These are phyloP conservation scores for Steatocranus sp. DNA, from an alignment of 2,797 vertebrate genomes.

Conservation along the genomic window DNA sequence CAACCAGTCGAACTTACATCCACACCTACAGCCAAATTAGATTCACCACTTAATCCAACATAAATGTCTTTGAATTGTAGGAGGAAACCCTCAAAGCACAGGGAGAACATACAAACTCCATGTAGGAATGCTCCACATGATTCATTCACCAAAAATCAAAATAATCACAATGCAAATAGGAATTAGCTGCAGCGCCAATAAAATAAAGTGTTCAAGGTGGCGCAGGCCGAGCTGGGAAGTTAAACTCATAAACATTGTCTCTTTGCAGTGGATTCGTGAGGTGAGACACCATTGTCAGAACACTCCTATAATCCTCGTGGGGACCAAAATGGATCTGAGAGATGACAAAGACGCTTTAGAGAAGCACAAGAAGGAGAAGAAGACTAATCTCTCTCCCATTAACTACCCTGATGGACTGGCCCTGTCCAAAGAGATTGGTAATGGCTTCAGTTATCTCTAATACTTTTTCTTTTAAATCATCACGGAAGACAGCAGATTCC, in stretches of 20 bases:
- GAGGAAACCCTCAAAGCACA: not conserved
- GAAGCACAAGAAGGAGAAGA: conserved; percentile 95
- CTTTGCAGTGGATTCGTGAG: conserved; percentile 90
- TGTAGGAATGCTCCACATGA: not conserved
- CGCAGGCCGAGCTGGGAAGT: not conserved
- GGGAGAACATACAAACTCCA: not conserved
- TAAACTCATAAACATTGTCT: not conserved
- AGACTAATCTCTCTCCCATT: conserved; percentile 81
- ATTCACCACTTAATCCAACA: not conserved
- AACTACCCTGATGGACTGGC: conserved; percentile 95
- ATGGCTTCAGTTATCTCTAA: not conserved
- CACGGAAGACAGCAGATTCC: not conserved
- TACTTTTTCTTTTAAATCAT: not conserved
- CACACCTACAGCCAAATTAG: not conserved
- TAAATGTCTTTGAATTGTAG: not conserved
- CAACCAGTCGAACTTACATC: not conserved
- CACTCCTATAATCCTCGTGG: conserved; percentile 96
- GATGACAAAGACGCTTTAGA: conserved; percentile 97
- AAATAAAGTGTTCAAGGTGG: not conserved
- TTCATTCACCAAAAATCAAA: not conserved
- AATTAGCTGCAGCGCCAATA: not conserved
- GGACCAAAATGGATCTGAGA: conserved; percentile 94
- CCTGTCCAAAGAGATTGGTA: conserved; percentile 93
- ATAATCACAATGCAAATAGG: not conserved
- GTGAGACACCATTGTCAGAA: conserved; percentile 96